Evolutionary conservation across 2,113 vertebrate species (phyloP), one percentile per base, ranked within the genome.

Genomic region (Leuciscus idus): DNA sequence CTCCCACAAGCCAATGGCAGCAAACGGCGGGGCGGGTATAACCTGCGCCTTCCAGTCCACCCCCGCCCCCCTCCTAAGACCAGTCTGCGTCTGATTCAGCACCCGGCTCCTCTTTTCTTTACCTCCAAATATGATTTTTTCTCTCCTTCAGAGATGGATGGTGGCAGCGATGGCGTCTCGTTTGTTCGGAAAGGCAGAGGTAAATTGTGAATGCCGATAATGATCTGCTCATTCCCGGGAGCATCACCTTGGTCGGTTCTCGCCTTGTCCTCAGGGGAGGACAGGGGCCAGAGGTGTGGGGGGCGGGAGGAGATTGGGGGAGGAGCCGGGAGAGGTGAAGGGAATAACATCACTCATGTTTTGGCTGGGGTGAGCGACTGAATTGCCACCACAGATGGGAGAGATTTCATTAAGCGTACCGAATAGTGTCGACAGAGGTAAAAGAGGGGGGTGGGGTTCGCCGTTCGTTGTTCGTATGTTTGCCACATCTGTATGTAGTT

Each of bases 31-130:
- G 95, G 94, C 91, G 86, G 88, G 89, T 87, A 77, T 77, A 85
- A 90, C 89, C 87, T 90, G 85, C 87, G 85, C 85, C 75, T 72
- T 88, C 85, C 79, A 76, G 85, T 85, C 79, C 57, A 66, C 52
- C 75, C 94, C 94, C 93, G 92, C 93, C 94, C 93, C 95, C 76
- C 30, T 88, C 81, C 83, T 83, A 85, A 84, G 81, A 94, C 94
- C 87, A 87, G 83, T 77, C 95, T 93, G 92, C 91, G 93, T 96
- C 95, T 96, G 96, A 96, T 95, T 96, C 96, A 96, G 96, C 96
- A 95, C 93, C 94, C 94, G 93, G 93, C 91, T 76, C 80, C 79
- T 48, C 19, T 68, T 13, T 78, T 83, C 86, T 77, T 50, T 43
- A 83, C 75, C 77, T 84, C 89, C 87, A 85, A 87, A 87, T 81